phyloP scores from a whole-genome alignment of 2,113 vertebrate genomes.

The Scytalopus superciliaris region DNA sequence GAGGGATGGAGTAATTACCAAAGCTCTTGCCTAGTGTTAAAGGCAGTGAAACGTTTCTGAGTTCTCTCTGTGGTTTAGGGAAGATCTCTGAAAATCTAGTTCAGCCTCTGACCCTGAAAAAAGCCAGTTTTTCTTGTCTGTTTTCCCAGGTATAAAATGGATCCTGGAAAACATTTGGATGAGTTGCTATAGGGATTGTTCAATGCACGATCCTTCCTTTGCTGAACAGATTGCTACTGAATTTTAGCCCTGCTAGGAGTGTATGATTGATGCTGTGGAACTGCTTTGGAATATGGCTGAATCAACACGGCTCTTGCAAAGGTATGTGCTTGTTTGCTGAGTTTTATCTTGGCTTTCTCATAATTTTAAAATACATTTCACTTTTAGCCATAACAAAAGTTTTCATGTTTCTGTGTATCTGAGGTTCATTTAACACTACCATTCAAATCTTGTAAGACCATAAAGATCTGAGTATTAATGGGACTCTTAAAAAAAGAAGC shows the following conservation, averaged over 20 bases:
- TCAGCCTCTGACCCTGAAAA: not conserved
- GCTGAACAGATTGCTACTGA: not conserved
- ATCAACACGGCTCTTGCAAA: not conserved
- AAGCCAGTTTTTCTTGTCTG: not conserved
- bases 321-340: not conserved
- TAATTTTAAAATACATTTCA: not conserved
- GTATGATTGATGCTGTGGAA: not conserved
- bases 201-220: not conserved
- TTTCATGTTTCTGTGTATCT: not conserved
- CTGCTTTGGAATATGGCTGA: not conserved
- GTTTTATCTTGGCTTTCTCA: not conserved
- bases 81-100: not conserved
- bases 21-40: fast-evolving
- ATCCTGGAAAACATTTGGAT: not conserved
- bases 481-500: not conserved
- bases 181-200: not conserved
- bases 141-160: not conserved
- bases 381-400: not conserved
- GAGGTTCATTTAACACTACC: not conserved
- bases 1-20: not conserved
- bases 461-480: not conserved
- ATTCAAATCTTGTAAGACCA: not conserved
- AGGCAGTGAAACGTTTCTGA: not conserved
- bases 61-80: not conserved
- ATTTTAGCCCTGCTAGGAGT: not conserved